These are phyloP conservation scores for Gallinago jamesoni DNA, from an alignment of 2,113 vertebrate species.

Conservation along the genomic window DNA sequence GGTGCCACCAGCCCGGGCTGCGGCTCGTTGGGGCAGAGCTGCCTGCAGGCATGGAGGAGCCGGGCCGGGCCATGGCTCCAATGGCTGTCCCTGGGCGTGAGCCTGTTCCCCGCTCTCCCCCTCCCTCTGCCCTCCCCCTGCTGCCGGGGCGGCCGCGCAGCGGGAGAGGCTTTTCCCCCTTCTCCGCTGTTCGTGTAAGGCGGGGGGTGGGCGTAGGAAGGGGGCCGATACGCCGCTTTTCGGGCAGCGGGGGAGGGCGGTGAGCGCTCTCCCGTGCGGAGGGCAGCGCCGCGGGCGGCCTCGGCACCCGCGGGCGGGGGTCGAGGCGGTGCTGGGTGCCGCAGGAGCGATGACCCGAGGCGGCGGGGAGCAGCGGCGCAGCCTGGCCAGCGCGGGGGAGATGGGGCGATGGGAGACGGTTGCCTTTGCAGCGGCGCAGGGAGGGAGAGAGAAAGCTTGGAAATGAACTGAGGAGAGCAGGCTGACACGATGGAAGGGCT, in stretches of 20 bases:
- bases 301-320: not conserved
- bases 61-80: not conserved
- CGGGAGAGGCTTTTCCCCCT: fast-evolving
- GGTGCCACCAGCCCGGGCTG: not conserved
- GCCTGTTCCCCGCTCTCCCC: no score
- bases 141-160: not conserved
- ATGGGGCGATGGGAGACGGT: fast-evolving
- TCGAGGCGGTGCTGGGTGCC: not conserved
- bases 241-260: not conserved
- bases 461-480: no score
- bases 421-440: fast-evolving
- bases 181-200: no score
- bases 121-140: no score
- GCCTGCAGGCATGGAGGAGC: not conserved
- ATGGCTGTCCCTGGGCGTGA: fast-evolving
- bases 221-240: not conserved
- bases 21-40: not conserved
- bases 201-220: no score
- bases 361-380: fast-evolving
- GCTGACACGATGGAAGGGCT: not conserved
- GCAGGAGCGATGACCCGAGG: fast-evolving
- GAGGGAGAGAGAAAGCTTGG: not conserved
- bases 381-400: fast-evolving
- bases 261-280: not conserved
- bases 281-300: not conserved